phyloP scores from a whole-genome alignment of 2,113 vertebrate genomes.

The Forbesichthys agassizii region DNA sequence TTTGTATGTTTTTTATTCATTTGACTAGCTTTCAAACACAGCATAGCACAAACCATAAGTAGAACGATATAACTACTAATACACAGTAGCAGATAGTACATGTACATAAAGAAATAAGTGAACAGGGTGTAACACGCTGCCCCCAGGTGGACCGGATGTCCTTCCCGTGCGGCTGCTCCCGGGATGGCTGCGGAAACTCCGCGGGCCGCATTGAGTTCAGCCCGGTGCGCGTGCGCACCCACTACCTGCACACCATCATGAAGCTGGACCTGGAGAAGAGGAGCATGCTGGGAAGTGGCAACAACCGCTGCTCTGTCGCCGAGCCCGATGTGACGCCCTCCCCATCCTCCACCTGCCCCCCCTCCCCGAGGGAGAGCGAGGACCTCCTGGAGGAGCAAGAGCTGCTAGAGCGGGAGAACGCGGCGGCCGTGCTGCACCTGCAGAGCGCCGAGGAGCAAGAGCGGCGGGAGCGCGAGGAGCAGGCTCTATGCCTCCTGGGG shows the following conservation, averaged over 20 bases:
- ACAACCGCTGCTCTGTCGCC: slow-evolving; percentile 36
- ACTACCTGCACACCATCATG: slow-evolving; percentile 98
- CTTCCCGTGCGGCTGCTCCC: slow-evolving; percentile 95
- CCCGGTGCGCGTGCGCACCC: slow-evolving; percentile 92
- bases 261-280: slow-evolving; percentile 93
- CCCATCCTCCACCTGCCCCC: slow-evolving; percentile 47
- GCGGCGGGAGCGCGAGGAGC: slow-evolving; percentile 83
- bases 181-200: slow-evolving; percentile 91
- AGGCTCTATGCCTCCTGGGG: slow-evolving; percentile 80
- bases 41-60: no score
- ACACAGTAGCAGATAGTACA: no score
- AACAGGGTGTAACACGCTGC: background rate
- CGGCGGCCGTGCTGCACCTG: slow-evolving; percentile 91
- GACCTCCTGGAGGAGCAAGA: slow-evolving; percentile 70
- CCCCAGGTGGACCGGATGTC: slow-evolving; percentile 94
- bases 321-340: slow-evolving; percentile 46
- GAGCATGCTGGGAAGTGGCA: slow-evolving; percentile 67
- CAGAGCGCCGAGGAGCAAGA: slow-evolving; percentile 94
- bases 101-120: background rate
- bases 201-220: slow-evolving; percentile 96
- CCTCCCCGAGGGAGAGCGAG: slow-evolving; percentile 59
- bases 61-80: no score
- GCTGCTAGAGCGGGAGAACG: slow-evolving; percentile 83
- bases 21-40: no score
- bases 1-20: background rate